Percentiles rank a stretch among this genome's conserved stretches.
Evolutionary conservation across 2,113 vertebrate genomes (phyloP).

Genomic region (Sylvia atricapilla): DNA sequence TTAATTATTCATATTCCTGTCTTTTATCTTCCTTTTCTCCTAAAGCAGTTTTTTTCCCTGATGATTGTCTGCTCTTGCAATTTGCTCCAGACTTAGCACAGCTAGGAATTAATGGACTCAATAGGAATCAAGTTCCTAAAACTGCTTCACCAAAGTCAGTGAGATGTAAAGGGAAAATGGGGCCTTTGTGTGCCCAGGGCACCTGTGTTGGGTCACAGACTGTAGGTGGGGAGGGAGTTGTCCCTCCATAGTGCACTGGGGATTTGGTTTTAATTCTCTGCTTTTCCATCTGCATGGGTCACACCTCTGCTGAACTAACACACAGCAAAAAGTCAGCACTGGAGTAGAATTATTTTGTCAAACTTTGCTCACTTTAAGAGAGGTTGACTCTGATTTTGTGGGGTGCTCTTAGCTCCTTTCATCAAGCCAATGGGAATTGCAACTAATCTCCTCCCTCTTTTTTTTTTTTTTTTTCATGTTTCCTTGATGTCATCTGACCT

Average conservation of each 20-base stretch:
- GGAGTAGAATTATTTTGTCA: not conserved
- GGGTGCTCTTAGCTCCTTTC: not conserved
- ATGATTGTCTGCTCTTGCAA: not conserved
- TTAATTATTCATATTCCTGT: not conserved
- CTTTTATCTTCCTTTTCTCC: not conserved
- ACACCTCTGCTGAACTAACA: not conserved
- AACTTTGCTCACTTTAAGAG: not conserved
- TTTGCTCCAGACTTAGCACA: not conserved
- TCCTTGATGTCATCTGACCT: not conserved
- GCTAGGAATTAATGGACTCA: not conserved
- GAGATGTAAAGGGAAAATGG: not conserved
- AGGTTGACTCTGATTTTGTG: not conserved
- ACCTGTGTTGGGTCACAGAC: not conserved
- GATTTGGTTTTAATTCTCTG: not conserved
- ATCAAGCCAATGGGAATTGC: not conserved
- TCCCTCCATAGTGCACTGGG: accelerated
- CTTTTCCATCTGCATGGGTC: not conserved
- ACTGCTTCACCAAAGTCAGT: not conserved
- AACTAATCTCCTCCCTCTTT: not conserved
- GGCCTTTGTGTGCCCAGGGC: not conserved
- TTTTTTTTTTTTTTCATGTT: not conserved
- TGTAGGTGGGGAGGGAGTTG: not conserved
- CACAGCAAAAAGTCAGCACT: not conserved
- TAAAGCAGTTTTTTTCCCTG: not conserved
- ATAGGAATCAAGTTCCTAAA: not conserved